These are phyloP conservation scores for Drosophila truncata DNA, from an alignment of 1,140 invertebrate species.

Conservation along the genomic window DNA sequence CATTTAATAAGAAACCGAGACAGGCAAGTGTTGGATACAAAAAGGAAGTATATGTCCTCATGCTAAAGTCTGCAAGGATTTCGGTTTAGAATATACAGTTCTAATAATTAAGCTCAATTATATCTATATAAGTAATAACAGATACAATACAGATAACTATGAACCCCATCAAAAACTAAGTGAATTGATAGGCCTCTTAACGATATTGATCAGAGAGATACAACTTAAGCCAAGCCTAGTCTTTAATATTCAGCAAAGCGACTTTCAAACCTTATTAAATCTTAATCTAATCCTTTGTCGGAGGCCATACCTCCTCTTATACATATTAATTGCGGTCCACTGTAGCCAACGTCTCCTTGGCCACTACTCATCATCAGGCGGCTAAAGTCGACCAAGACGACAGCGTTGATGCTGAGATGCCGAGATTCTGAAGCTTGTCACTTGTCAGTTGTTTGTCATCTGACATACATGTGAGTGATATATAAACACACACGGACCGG, in stretches of 20 bases:
- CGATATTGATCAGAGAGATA: not conserved
- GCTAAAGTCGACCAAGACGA: slow-evolving; percentile 42
- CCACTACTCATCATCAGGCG: slow-evolving; percentile 51
- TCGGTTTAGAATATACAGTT: not conserved
- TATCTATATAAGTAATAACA: not conserved
- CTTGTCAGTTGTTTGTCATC: slow-evolving; percentile 84
- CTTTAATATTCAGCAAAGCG: not conserved
- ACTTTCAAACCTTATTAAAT: not conserved
- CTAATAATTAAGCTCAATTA: no score
- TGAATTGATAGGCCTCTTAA: not conserved
- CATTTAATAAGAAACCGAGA: not conserved
- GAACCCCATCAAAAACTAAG: not conserved
- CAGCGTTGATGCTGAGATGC: slow-evolving; percentile 54
- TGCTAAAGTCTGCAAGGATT: not conserved
- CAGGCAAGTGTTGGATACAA: no score
- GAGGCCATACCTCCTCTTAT: not conserved
- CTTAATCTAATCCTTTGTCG: not conserved
- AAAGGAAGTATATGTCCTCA: no score
- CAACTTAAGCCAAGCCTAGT: no score
- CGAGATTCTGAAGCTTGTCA: slow-evolving; percentile 76
- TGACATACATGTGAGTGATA: slow-evolving; percentile 83
- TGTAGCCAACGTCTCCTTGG: slow-evolving; percentile 33
- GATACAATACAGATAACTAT: not conserved
- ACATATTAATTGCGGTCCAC: slow-evolving; percentile 27
- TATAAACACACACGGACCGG: slow-evolving; percentile 76